These are phyloP conservation scores for Drosophila bipectinata DNA, from an alignment of 1,140 invertebrate genomes.

Conservation along the genomic window DNA sequence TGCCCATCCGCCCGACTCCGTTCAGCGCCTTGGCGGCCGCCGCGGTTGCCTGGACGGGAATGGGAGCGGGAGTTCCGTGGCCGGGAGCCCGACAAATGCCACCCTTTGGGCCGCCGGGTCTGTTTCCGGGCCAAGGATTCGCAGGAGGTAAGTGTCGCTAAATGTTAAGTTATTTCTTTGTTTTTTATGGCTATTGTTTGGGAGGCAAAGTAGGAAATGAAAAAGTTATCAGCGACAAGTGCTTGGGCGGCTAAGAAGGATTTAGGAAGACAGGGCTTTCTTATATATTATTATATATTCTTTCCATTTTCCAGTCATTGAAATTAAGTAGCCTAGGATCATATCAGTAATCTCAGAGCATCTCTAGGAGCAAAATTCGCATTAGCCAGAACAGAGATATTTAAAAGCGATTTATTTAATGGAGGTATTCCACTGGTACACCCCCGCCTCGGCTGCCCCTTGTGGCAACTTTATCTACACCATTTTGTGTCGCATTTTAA, in stretches of 20 bases:
- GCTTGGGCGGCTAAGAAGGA: not conserved
- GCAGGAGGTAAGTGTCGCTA: conserved; percentile 73
- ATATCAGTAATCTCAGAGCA: too few species aligned
- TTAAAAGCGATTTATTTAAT: conserved; percentile 39
- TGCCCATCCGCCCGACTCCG: conserved; percentile 87
- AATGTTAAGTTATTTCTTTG: not conserved
- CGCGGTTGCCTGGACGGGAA: conserved; percentile 86
- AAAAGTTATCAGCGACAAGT: conserved; percentile 35
- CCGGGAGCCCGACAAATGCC: conserved; percentile 85
- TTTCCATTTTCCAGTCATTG: not conserved
- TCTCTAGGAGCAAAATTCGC: conserved; percentile 7
- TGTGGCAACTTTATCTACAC: conserved; percentile 44
- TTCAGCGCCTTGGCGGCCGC: conserved; percentile 88
- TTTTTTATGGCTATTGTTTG: not conserved
- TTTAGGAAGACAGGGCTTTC: not conserved
- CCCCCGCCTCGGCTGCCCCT: not conserved
- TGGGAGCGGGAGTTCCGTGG: conserved; percentile 87
- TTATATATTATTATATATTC: too few species aligned
- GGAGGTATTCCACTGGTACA: conserved; percentile 8
- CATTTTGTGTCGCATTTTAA: conserved; percentile 69
- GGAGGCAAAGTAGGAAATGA: conserved; percentile 19
- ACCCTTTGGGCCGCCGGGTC: conserved; percentile 80
- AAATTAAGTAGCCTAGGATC: not conserved
- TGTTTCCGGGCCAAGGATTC: conserved; percentile 82
- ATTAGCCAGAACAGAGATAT: conserved; percentile 13